Evolutionary conservation across 2,888 invertebrate genomes (phyloP).

Genomic region (Dolichomitus sp.): DNA sequence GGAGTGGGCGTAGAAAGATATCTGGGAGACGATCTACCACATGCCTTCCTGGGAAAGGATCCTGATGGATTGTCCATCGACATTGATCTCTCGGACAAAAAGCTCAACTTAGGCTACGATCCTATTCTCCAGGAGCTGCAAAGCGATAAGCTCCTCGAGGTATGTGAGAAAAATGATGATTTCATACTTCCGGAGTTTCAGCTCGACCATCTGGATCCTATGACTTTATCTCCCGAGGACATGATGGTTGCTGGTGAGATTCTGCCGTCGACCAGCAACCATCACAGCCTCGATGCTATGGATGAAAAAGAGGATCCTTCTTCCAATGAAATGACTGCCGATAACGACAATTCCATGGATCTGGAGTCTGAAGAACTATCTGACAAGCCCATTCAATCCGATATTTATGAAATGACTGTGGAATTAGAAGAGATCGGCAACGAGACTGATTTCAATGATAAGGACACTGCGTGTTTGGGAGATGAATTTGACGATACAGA

Average conservation of each 20-base stretch:
- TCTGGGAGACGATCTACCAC: conserved; percentile 78
- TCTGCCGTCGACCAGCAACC: conserved; percentile 76
- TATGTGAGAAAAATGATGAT: conserved; percentile 79
- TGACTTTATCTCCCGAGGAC: conserved; percentile 78
- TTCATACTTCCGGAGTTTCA: conserved; percentile 81
- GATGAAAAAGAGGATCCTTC: conserved; percentile 30
- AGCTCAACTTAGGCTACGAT: conserved; percentile 78
- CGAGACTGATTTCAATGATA: conserved; percentile 31
- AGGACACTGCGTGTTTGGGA: background rate
- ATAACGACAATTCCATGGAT: background rate
- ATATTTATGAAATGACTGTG: conserved; percentile 55
- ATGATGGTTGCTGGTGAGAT: conserved; percentile 82
- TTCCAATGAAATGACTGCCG: conserved; percentile 1
- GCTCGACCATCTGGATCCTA: conserved; percentile 80
- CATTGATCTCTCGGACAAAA: conserved; percentile 78
- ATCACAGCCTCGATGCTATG: conserved; percentile 40
- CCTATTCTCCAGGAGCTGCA: conserved; percentile 78
- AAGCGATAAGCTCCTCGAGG: conserved; percentile 78
- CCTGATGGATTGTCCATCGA: conserved; percentile 78
- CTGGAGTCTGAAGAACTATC: conserved; percentile 39
- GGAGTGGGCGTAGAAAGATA: conserved; percentile 77
- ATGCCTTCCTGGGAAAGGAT: conserved; percentile 79
- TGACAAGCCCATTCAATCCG: conserved; percentile 61
- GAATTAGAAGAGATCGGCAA: conserved; percentile 40
- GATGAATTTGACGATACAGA: background rate